Conservation (phyloP, 2,888 invertebrate species). For the Apamea crenata region DNA sequence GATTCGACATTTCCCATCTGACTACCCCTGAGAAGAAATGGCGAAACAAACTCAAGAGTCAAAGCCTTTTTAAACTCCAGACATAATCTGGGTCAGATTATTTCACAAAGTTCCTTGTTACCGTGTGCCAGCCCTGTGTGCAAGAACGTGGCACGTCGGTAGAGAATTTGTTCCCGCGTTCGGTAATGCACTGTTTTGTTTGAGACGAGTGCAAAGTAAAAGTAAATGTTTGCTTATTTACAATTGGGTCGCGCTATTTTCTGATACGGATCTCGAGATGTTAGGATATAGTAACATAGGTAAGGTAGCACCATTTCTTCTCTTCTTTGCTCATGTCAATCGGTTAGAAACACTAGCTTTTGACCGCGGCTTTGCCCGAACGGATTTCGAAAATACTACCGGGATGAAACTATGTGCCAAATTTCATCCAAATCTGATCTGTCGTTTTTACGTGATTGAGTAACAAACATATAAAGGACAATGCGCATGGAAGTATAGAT, state of each 20-base stretch:
- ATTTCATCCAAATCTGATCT: too few species aligned
- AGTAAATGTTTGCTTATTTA: constrained; percentile 52
- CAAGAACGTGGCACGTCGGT: constrained; percentile 35
- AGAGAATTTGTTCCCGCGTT: constrained; percentile 58
- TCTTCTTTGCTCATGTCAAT: neutral
- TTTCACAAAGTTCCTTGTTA: neutral
- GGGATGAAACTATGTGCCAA: too few species aligned
- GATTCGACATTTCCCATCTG: too few species aligned
- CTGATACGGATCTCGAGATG: constrained; percentile 11
- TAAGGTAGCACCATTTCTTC: neutral
- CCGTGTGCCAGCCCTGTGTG: constrained; percentile 35
- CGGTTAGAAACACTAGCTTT: neutral
- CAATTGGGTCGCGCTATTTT: constrained; percentile 20
- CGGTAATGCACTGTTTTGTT: constrained; percentile 59
- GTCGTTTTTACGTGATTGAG: too few species aligned
- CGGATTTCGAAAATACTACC: too few species aligned
- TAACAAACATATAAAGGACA: too few species aligned
- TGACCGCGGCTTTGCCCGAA: neutral
- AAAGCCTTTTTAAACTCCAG: too few species aligned
- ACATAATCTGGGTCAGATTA: neutral
- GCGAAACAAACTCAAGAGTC: too few species aligned
- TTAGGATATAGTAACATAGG: constrained; percentile 1
- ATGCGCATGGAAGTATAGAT: too few species aligned
- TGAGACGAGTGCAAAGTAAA: constrained; percentile 43
- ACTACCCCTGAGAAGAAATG: too few species aligned